phyloP scores from a whole-genome alignment of 2,888 invertebrate species.

The Lingula anatina region DNA sequence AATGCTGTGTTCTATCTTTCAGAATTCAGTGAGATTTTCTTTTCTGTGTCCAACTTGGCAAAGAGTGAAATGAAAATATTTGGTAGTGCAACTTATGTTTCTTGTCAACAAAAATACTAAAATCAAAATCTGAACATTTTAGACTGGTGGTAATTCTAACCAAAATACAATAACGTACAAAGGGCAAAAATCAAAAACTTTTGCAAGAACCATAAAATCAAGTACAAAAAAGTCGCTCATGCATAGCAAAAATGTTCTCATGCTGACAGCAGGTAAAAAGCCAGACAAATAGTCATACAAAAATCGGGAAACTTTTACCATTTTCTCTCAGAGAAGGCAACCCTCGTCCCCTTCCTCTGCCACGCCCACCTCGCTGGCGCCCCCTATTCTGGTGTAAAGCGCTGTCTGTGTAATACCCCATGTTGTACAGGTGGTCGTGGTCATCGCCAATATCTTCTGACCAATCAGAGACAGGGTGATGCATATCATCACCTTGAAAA shows the following conservation, averaged over 20 bases:
- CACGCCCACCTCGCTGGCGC: slow-evolving; percentile 60
- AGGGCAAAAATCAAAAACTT: too few relatives aligned
- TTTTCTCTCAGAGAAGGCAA: too few relatives aligned
- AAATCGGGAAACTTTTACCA: background rate
- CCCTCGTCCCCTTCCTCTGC: slow-evolving; percentile 63
- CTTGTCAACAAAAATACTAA: too few relatives aligned
- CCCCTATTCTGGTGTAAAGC: slow-evolving; percentile 38
- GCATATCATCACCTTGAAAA: slow-evolving; percentile 18
- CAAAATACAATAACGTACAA: too few relatives aligned
- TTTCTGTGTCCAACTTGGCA: too few relatives aligned
- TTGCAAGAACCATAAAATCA: too few relatives aligned
- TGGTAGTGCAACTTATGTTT: too few relatives aligned
- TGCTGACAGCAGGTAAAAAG: background rate
- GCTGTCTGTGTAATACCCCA: slow-evolving; percentile 46
- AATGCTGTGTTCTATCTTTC: too few relatives aligned
- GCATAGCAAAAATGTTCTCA: background rate
- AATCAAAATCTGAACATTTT: too few relatives aligned
- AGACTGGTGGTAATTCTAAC: too few relatives aligned
- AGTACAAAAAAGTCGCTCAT: background rate
- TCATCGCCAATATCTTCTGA: slow-evolving; percentile 39
- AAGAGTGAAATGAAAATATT: too few relatives aligned
- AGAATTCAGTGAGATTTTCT: too few relatives aligned
- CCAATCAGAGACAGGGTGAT: slow-evolving; percentile 34
- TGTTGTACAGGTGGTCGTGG: slow-evolving; percentile 23
- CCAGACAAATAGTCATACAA: background rate